Evolutionary conservation across 2,113 vertebrate genomes (phyloP), one percentile per base, ranked within the genome.

Genomic region (Rhinogobius similis): DNA sequence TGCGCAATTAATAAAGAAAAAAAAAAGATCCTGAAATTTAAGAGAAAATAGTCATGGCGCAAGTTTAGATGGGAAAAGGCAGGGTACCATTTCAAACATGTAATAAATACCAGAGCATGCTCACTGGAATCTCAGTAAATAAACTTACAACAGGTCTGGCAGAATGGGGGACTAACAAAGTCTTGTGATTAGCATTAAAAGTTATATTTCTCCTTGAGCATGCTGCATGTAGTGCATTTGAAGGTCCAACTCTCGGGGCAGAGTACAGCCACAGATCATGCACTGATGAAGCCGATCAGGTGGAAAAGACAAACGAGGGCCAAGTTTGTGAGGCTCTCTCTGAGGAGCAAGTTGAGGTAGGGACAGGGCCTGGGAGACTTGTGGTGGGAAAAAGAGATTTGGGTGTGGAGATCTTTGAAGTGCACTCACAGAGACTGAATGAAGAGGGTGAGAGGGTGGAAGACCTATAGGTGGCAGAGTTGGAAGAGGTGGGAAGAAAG

Each of bases 181-280:
- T 73, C 38, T 67, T 71, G 59, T 72, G 73, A 62, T 71, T 61
- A 65, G 55, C 62, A 65, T 67, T 58, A 75, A 75, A 58, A 41
- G 61, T 93, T 78, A 93, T 38, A 92, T 90, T 66, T 93, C 87
- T 79, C 92, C 90, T 84, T 93, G 89, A 72, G 93, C 89, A 83
- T 94, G 93, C 82, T 93, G 90, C 87, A 94, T 76, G 85, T 93
- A 94, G 86, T 94, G 93, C 89, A 93, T 85, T 66, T 93, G 93
- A 82, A 94, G 85, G 82, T 93, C 92, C 70, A 93, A 68, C 73
- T 94, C 93, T 43, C 90, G 89, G 10, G 91, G 83, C 21, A 93
- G 79, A 46, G 92, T 88, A 75, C 89, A 83, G 10, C 93, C 92
- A 27, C 93, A 94, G 81, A 94, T 90, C 92, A 93, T 92, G 88